Evolutionary conservation across 1,140 invertebrate genomes (phyloP).

Genomic region (Holcopasites calliopsidis): DNA sequence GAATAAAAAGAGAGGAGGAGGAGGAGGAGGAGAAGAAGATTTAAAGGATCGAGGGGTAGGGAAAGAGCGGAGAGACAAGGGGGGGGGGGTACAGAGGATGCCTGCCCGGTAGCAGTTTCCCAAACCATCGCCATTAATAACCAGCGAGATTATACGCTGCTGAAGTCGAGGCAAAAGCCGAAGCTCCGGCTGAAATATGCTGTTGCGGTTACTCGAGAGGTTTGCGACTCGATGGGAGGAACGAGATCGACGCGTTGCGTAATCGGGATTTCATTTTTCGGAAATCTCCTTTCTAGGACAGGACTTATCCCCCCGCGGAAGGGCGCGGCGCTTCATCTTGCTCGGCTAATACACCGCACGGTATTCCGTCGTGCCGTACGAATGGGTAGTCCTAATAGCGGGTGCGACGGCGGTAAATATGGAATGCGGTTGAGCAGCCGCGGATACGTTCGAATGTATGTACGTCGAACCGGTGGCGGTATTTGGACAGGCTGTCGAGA

Average conservation of each 20-base stretch:
- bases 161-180: constrained; percentile 43
- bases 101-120: constrained; percentile 78
- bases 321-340: neutral
- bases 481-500: constrained; percentile 76
- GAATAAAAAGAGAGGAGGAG: constrained; percentile 55
- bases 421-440: constrained; percentile 66
- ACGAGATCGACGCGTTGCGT: constrained; percentile 47
- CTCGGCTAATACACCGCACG: constrained; percentile 11
- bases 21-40: constrained; percentile 49
- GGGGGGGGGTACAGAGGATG: constrained; percentile 43
- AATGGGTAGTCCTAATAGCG: constrained; percentile 54
- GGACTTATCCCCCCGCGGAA: constrained; percentile 11
- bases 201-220: constrained; percentile 42
- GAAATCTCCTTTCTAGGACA: neutral
- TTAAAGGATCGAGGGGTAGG: constrained; percentile 59
- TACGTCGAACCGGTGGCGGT: constrained; percentile 70
- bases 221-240: constrained; percentile 35
- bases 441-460: constrained; percentile 57
- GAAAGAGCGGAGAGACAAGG: constrained; percentile 50
- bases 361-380: constrained; percentile 45
- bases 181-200: constrained; percentile 41
- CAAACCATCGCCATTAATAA: constrained; percentile 78
- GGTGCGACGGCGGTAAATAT: constrained; percentile 69
- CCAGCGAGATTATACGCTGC: constrained; percentile 77
- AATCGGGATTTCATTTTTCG: constrained; percentile 14